Base-by-base conservation (phyloP, 2,888 invertebrate genomes). In the Drosophila mimetica region DNA sequence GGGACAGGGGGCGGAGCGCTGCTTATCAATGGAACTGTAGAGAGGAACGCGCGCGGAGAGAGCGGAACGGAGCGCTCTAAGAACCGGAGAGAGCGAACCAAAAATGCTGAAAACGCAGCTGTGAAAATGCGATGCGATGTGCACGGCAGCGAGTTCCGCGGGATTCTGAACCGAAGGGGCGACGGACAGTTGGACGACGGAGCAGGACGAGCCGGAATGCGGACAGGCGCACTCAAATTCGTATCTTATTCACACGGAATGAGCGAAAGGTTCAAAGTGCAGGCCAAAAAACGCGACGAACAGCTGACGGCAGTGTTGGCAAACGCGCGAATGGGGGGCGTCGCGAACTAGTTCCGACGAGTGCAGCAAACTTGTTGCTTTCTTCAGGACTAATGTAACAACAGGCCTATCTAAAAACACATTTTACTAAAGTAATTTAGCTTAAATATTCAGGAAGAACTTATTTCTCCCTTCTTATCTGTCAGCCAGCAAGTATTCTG, bases 11-110 rank as follows among this genome's bases (percentile, higher is more conserved):
- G 25, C 41, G 16, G 64, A 42, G 77, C 75, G 75, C 30, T 84
- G 78, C 82, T 82, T 82, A 82, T 82, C 82, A 82, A 82, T 82
- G 82, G 85, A 82, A 74, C 32, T 50, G 59, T 60, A 11, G 59
- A 42, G 41, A 20, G 59, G 59, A 44, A n/a, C 36, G 60, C 53
- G 61, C 59, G 84, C 70, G 48, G 47, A 41, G n/a, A 30, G 41
- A 55, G 34, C 42, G 42, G 42, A 25, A 42, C 5, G 42, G 42
- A 42, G 42, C 42, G 42, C 42, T 42, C 42, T 44, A 25, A 25
- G 16, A 22, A 42, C 20, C 58, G 48, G 55, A 58, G 63, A 61
- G 61, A 61, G 61, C 61, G 22, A 47, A 60, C 51, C 7, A n/a
- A 32, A 53, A 53, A 58, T 74, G 60, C 67, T 70, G 60, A 39